Conservation (phyloP, 2,113 vertebrate species). For the Heptranchias perlo region DNA sequence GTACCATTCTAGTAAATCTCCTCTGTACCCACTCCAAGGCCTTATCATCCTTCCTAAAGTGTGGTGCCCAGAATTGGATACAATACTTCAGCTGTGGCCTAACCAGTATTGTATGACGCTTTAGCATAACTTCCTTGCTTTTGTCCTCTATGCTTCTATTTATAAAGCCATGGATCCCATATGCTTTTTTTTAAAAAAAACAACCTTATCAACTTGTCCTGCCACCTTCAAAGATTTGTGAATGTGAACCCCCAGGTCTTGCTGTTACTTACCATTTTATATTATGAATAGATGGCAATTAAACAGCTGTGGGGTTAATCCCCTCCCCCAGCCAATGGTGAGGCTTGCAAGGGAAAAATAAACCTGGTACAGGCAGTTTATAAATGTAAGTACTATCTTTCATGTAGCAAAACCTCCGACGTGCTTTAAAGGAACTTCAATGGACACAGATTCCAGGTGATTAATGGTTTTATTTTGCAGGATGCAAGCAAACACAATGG, state of each 20-base stretch:
- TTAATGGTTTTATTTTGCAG: not conserved
- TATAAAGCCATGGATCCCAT: not conserved
- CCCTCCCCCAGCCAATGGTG: not conserved
- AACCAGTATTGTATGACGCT: not conserved
- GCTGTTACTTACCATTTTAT: not conserved
- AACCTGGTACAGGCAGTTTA: not conserved
- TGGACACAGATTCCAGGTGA: not conserved
- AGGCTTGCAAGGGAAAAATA: not conserved
- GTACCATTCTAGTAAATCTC: too few relatives aligned
- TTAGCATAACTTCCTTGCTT: not conserved
- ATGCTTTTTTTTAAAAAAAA: not conserved
- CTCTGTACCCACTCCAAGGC: too few relatives aligned
- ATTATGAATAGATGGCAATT: too few relatives aligned
- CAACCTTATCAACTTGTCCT: not conserved
- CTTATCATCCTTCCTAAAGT: not conserved
- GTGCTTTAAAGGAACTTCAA: not conserved
- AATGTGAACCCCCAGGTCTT: not conserved
- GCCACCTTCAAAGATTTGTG: not conserved
- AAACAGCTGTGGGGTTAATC: not conserved
- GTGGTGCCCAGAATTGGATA: too few relatives aligned
- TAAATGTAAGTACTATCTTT: not conserved
- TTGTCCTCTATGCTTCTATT: not conserved
- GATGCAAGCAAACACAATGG: not conserved
- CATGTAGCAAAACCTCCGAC: not conserved
- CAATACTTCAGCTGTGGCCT: not conserved